phyloP scores from a whole-genome alignment of 30 jellyfish, hydroid and myxozoan species.

The Pelagia noctiluca region DNA sequence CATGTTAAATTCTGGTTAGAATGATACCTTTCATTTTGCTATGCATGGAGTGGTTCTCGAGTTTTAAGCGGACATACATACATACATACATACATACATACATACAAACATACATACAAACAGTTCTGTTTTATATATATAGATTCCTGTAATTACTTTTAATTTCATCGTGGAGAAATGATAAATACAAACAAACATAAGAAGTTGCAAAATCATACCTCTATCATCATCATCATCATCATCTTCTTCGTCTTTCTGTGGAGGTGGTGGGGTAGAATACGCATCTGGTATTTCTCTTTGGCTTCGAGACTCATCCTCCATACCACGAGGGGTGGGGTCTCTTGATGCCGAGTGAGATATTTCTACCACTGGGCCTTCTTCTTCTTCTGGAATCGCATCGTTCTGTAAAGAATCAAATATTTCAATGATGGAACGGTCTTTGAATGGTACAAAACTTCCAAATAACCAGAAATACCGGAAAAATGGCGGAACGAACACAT shows the following conservation, averaged over 20 bases:
- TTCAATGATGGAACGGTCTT: no score
- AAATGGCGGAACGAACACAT: no score
- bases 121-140: no score
- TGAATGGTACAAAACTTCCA: no score
- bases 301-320: background rate
- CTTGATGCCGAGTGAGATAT: slow-evolving; percentile 40
- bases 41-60: no score
- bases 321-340: background rate
- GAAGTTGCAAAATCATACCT: no score
- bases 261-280: slow-evolving; percentile 73
- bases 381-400: slow-evolving; percentile 65
- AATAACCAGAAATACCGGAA: no score
- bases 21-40: background rate
- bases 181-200: no score
- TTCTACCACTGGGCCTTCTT: slow-evolving; percentile 32
- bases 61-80: no score
- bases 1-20: background rate
- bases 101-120: no score
- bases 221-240: background rate
- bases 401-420: slow-evolving; percentile 12
- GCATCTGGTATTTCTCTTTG: slow-evolving; percentile 61
- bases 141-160: no score
- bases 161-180: background rate
- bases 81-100: no score
- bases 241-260: background rate